These are phyloP conservation scores for Epistrophe eligans DNA, from an alignment of 2,888 invertebrate species.

Conservation along the genomic window DNA sequence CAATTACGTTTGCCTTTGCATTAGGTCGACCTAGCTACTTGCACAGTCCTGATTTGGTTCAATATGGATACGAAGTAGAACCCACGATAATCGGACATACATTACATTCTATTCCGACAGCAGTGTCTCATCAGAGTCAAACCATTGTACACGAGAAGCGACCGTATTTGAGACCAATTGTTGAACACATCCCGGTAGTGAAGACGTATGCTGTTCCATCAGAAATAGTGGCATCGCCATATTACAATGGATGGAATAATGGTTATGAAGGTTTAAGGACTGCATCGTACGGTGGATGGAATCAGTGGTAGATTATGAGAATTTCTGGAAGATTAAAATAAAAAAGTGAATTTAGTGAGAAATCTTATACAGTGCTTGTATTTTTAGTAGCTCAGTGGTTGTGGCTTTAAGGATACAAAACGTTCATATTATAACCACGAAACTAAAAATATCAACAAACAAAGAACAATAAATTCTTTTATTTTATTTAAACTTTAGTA, in stretches of 20 bases:
- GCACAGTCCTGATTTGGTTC: conserved; percentile 61
- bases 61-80: conserved; percentile 79
- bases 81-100: conserved; percentile 81
- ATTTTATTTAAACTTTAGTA: too few species aligned
- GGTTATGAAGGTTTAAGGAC: conserved; percentile 62
- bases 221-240: conserved; percentile 56
- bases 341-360: neutral
- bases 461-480: too few species aligned
- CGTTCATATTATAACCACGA: too few species aligned
- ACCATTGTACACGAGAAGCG: conserved; percentile 83
- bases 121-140: conserved; percentile 82
- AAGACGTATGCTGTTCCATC: conserved; percentile 77
- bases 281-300: conserved; percentile 75
- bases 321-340: neutral
- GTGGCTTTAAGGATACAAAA: too few species aligned
- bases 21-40: conserved; percentile 80
- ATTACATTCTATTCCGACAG: conserved; percentile 79
- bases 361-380: neutral
- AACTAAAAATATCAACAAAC: too few species aligned
- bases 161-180: conserved; percentile 81
- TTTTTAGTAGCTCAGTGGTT: too few species aligned
- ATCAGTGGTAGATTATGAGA: conserved; percentile 56
- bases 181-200: conserved; percentile 79
- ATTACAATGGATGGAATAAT: conserved; percentile 53
- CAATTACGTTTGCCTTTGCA: conserved; percentile 27